A percentile compares a stretch with the other conserved stretches of the same genome.
These are phyloP conservation scores for Dolichallabes microphthalmus DNA, from an alignment of 2,113 vertebrate species.

Conservation along the genomic window DNA sequence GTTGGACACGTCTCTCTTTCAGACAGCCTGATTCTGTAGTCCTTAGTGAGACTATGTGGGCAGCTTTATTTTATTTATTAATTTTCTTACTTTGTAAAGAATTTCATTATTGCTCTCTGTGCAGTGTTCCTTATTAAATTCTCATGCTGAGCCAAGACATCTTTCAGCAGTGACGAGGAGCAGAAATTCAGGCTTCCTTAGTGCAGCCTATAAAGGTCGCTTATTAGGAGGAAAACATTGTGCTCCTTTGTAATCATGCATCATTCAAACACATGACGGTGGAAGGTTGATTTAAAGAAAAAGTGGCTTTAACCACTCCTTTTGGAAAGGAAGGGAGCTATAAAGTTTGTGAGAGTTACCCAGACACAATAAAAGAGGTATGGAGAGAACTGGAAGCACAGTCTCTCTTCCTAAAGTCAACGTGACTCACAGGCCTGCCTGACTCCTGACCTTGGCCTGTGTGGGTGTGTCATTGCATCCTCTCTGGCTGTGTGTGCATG, in stretches of 20 bases:
- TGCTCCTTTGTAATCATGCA: not conserved
- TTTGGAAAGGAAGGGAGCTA: not conserved
- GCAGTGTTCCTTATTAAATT: not conserved
- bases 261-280: not conserved
- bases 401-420: not conserved
- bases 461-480: slow-evolving; percentile 10
- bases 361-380: not conserved
- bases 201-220: not conserved
- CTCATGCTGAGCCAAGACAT: not conserved
- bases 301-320: not conserved
- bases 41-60: not conserved
- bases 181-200: not conserved
- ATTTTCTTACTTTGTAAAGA: not conserved
- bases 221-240: not conserved
- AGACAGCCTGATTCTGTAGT: not conserved
- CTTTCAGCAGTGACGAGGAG: not conserved
- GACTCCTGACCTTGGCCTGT: slow-evolving; percentile 21
- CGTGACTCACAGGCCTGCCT: slow-evolving; percentile 27
- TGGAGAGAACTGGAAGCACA: not conserved
- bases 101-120: not conserved
- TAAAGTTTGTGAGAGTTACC: not conserved
- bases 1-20: not conserved
- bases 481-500: not conserved
- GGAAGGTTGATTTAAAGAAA: not conserved
- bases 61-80: not conserved